Evolutionary conservation across 2,888 invertebrate species (phyloP), one percentile per base, ranked within the genome.

Genomic region (Trissonchulus sp.): DNA sequence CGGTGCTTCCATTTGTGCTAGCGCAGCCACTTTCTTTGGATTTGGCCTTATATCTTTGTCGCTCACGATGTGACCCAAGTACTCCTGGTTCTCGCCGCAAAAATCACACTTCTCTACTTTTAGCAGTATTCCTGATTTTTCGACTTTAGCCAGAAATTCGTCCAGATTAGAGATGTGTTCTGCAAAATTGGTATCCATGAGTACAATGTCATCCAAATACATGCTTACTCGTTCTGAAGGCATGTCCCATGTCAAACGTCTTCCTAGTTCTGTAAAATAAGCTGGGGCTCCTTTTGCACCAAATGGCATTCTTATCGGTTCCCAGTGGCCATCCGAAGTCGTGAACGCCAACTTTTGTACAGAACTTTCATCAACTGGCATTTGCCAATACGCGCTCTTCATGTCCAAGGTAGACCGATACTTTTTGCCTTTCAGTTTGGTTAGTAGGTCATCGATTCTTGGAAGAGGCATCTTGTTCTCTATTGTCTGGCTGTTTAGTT

Each of bases 261-360:
- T n/a, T n/a, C 18, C n/a, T 18, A 18, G n/a, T n/a, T n/a, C 18
- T 60, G 18, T 18, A n/a, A 60, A 60, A 18, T 18, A 18, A n/a
- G 18, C 60, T 18, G 60, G 60, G 18, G 60, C 18, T 18, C 18
- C 18, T 18, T 60, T 60, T n/a, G n/a, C 18, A n/a, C 60, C 60
- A n/a, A 60, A 60, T n/a, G 60, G 60, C 18, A 60, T 18, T n/a
- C 18, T n/a, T 18, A 18, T 60, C 18, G 18, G n/a, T n/a, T 60
- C 60, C 18, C 18, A 60, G 18, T 60, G 60, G 60, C 60, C 60
- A 60, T 60, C 18, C 18, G n/a, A 18, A n/a, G 60, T 60, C n/a
- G n/a, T n/a, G n/a, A 60, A 60, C 18, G 60, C 60, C 60, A n/a
- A 18, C 60, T 60, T 60, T 60, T 60, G 60, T 60, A n/a, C n/a